Conservation (phyloP, 2,797 vertebrate species). For the Spinibarbus caldwelli region DNA sequence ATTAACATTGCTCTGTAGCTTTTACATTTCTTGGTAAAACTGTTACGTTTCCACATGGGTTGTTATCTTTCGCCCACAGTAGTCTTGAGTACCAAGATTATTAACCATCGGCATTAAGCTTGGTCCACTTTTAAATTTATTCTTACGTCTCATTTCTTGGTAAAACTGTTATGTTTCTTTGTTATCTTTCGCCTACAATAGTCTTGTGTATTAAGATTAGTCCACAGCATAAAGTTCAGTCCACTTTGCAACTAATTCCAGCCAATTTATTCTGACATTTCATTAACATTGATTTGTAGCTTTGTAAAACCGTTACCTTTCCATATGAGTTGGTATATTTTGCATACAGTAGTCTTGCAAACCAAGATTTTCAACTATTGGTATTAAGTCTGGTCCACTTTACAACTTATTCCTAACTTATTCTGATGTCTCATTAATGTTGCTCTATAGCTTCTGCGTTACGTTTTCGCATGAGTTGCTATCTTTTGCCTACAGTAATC, state of each 20-base stretch:
- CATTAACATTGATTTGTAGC: not conserved
- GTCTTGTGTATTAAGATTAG: not conserved
- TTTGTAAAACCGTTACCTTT: not conserved
- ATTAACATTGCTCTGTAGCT: not conserved
- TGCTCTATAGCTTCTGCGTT: not conserved
- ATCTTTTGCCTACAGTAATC: not conserved
- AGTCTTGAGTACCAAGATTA: too few relatives aligned
- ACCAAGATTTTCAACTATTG: too few relatives aligned
- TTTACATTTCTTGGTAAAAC: not conserved
- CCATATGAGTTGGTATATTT: not conserved
- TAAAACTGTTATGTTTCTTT: not conserved
- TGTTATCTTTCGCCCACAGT: not conserved
- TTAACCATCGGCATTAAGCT: not conserved
- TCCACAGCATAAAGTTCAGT: not conserved
- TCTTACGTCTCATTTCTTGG: too few relatives aligned
- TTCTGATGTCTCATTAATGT: not conserved
- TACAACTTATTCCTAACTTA: too few relatives aligned
- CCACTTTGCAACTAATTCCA: not conserved
- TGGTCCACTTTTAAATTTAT: not conserved
- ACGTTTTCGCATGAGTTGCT: too few relatives aligned
- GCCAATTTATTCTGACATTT: not conserved
- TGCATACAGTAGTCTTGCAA: not conserved
- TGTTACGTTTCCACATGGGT: not conserved
- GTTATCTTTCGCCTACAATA: not conserved
- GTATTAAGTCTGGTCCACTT: too few relatives aligned